Percentiles rank a stretch among this genome's conserved stretches.
Conservation (phyloP, 1,140 invertebrate genomes). For the Sarcophaga peregrina region DNA sequence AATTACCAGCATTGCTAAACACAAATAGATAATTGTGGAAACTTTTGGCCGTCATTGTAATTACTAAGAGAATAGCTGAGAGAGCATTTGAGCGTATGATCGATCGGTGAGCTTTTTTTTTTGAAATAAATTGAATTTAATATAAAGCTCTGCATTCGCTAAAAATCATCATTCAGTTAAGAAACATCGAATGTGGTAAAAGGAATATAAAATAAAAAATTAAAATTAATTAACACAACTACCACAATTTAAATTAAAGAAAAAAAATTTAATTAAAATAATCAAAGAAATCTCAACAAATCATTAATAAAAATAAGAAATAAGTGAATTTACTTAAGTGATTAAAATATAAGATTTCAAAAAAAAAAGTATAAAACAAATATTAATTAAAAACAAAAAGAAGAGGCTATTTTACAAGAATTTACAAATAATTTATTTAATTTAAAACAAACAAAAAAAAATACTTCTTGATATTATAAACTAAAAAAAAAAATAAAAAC, state of each 20-base stretch:
- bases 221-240: background rate
- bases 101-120: background rate
- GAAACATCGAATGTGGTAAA: slow-evolving; percentile 24
- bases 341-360: slow-evolving; percentile 20
- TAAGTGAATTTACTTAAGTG: slow-evolving; percentile 23
- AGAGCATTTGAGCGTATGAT: background rate
- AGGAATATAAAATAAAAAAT: background rate
- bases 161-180: slow-evolving; percentile 25
- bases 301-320: slow-evolving; percentile 25
- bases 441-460: too few relatives aligned
- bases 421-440: slow-evolving; percentile 37
- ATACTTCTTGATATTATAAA: slow-evolving; percentile 21
- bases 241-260: background rate
- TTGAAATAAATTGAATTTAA: slow-evolving; percentile 9
- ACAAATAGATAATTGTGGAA: background rate
- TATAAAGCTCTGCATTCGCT: background rate
- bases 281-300: background rate
- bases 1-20: too few relatives aligned
- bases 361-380: slow-evolving; percentile 15
- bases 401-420: slow-evolving; percentile 42
- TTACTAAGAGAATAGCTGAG: background rate
- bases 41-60: background rate
- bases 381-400: slow-evolving; percentile 48
- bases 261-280: background rate
- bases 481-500: slow-evolving; percentile 41